A percentile compares a stretch with the other conserved stretches of the same genome.
Conservation (phyloP, 2,797 vertebrate species). For the Numenius phaeopus region DNA sequence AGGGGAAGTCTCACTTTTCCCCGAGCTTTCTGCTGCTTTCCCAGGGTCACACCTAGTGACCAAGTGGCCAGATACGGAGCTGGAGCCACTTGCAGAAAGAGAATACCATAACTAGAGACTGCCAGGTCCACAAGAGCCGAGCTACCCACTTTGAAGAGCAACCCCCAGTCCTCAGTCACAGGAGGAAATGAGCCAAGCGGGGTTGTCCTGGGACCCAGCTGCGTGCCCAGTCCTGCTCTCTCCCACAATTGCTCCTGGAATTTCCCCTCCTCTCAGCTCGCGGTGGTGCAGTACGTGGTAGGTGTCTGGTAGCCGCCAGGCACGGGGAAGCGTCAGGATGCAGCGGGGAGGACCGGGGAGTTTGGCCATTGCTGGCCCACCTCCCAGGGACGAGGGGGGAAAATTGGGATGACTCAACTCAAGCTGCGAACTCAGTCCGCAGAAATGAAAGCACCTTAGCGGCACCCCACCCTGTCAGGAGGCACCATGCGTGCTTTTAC, state of each 20-base stretch:
- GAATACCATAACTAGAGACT: background rate
- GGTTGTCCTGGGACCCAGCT: slow-evolving; percentile 13
- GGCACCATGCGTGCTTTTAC: background rate
- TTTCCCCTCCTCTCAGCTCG: slow-evolving; percentile 54
- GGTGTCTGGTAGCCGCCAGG: background rate
- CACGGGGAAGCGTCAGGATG: background rate
- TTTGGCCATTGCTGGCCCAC: background rate
- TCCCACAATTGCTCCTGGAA: slow-evolving; percentile 42
- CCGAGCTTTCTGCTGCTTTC: background rate
- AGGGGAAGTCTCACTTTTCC: background rate
- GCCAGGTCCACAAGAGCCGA: background rate
- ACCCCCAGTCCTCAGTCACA: background rate
- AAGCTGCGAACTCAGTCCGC: background rate
- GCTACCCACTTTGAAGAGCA: background rate
- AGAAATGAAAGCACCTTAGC: background rate
- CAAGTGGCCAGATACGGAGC: background rate
- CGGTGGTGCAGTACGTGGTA: background rate
- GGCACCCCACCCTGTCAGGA: background rate
- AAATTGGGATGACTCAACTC: background rate
- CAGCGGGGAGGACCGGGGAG: background rate
- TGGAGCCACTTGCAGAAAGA: background rate
- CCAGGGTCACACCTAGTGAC: background rate
- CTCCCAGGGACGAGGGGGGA: background rate
- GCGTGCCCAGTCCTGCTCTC: slow-evolving; percentile 44
- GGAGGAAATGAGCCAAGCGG: slow-evolving; percentile 32